Evolutionary conservation across 2,797 vertebrate genomes (phyloP), one percentile per base, ranked within the genome.

Genomic region (Enteromius radiatus): DNA sequence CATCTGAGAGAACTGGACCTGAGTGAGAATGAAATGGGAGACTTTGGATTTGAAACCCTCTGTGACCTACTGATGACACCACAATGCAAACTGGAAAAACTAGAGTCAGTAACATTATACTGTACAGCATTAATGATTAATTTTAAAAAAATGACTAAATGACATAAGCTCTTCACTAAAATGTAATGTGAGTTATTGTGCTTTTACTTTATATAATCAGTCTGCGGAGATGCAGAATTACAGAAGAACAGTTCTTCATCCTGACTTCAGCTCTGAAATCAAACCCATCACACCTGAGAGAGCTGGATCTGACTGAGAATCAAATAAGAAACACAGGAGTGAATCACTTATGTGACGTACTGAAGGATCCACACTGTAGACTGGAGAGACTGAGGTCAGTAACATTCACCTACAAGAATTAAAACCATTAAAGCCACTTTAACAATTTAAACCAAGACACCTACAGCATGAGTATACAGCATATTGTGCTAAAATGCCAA

Each of bases 281-380:
- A 54, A 74, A 74, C 28, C 69, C 26, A 21, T 71, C 69, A 31
- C 28, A 73, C 45, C 70, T 73, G 45, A 73, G 45, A 52, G 17
- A 54, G 0, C 71, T 59, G 54, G n/a, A 59, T 10, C 54, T 74
- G 31, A 54, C 31, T 38, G 12, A 3, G 1, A 54, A 56, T 74
- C 2, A 33, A 54, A n/a, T 74, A 21, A 14, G 10, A 56, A 74
- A n/a, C 31, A 15, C 19, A 23, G 71, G 28, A 31, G 28, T 31
- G 28, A 31, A 31, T 31, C 28, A 31, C 28, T 31, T 31, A 31
- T 31, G 28, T 31, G 28, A 31, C 28, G 3, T 31, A 31, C 28
- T 31, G 28, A 31, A 31, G 28, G 28, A 31, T 31, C 3, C 28
- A 31, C 1, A 31, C 28, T 31, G 28, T 31, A 31, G 3, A 31